phyloP scores from a whole-genome alignment of 2,797 vertebrate genomes.

The Danio choprae region DNA sequence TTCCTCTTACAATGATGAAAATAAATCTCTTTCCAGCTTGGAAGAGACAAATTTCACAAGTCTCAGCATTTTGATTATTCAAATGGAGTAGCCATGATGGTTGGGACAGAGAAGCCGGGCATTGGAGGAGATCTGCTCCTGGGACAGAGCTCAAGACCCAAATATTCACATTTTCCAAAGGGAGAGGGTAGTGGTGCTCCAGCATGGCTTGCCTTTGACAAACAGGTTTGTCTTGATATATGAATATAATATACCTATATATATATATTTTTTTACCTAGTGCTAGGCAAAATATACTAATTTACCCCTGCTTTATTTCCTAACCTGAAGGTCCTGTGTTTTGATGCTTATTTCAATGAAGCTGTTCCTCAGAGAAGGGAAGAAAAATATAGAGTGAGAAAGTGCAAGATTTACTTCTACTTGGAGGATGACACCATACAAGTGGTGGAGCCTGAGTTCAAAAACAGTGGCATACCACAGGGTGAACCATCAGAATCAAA shows the following conservation, averaged over 20 bases:
- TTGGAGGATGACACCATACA: slow-evolving; percentile 92
- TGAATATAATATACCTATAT: not conserved
- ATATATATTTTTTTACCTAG: not conserved
- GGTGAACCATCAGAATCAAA: slow-evolving; percentile 73
- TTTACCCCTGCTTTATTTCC: not conserved
- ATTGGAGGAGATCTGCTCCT: slow-evolving; percentile 82
- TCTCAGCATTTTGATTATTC: slow-evolving; percentile 85
- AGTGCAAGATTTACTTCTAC: slow-evolving; percentile 90
- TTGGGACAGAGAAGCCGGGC: slow-evolving; percentile 81
- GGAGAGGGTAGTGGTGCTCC: slow-evolving; percentile 73
- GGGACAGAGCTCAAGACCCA: slow-evolving; percentile 77
- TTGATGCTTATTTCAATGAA: slow-evolving; percentile 89
- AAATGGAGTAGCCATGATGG: slow-evolving; percentile 80
- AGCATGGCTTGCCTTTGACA: slow-evolving; percentile 90
- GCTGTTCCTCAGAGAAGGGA: slow-evolving; percentile 77
- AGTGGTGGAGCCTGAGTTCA: slow-evolving; percentile 85
- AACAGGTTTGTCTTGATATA: slow-evolving; percentile 79
- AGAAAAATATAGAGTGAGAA: slow-evolving; percentile 84
- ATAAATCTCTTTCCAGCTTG: slow-evolving; percentile 71
- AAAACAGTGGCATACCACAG: slow-evolving; percentile 89
- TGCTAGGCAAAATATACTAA: not conserved
- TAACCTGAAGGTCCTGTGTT: slow-evolving; percentile 83
- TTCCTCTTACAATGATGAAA: no score
- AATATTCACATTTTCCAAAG: slow-evolving; percentile 76
- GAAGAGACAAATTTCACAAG: slow-evolving; percentile 88